These are phyloP conservation scores for Phoxinus dragarum DNA, from an alignment of 2,797 vertebrate genomes.

Conservation along the genomic window DNA sequence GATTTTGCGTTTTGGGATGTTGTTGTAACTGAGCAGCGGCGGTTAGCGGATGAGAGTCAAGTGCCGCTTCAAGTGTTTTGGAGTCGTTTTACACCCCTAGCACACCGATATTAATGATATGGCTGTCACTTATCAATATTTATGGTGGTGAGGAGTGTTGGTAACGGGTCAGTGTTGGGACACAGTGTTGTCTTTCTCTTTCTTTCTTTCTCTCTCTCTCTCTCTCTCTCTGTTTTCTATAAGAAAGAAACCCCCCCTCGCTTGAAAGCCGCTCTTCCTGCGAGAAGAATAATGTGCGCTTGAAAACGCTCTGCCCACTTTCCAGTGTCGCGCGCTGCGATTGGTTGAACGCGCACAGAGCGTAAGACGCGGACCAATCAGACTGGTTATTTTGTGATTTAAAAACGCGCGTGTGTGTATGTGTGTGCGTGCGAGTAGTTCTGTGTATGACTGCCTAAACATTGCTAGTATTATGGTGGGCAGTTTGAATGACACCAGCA, in stretches of 20 bases:
- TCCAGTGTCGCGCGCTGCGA: slow-evolving; percentile 72
- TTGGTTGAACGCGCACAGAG: slow-evolving; percentile 60
- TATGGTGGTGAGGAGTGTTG: slow-evolving; percentile 78
- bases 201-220: slow-evolving; percentile 17
- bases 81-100: slow-evolving; percentile 66
- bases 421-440: not conserved
- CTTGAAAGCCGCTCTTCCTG: slow-evolving; percentile 61
- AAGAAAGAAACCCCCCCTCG: slow-evolving; percentile 59
- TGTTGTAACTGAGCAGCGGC: slow-evolving; percentile 81
- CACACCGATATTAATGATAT: slow-evolving; percentile 69
- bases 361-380: slow-evolving; percentile 50
- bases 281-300: slow-evolving; percentile 58
- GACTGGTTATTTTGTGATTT: slow-evolving; percentile 64
- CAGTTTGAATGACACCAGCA: not conserved
- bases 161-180: slow-evolving; percentile 81
- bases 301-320: slow-evolving; percentile 73
- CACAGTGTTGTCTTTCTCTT: slow-evolving; percentile 59
- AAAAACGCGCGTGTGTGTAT: slow-evolving; percentile 62
- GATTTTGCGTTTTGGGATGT: slow-evolving; percentile 78
- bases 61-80: slow-evolving; percentile 63
- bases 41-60: slow-evolving; percentile 75
- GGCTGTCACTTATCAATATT: slow-evolving; percentile 74
- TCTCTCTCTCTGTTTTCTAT: slow-evolving; percentile 52
- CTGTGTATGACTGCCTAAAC: not conserved
- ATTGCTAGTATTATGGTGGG: not conserved